A percentile compares a stretch with the other conserved stretches of the same genome.
phyloP scores from a whole-genome alignment of 1,140 invertebrate species.

The Popillia japonica region DNA sequence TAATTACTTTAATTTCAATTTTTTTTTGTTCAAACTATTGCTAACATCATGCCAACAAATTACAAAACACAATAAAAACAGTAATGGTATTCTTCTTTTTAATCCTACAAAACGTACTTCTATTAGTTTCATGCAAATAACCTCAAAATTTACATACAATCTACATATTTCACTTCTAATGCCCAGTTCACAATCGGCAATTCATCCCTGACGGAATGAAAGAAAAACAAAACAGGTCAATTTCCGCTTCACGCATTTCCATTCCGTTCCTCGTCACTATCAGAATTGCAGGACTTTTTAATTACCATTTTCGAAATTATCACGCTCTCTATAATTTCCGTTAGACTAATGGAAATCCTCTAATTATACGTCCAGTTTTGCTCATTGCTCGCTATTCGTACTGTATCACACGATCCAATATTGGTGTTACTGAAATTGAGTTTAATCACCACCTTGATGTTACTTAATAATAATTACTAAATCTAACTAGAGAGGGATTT shows the following conservation, averaged over 20 bases:
- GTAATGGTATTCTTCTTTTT: no score
- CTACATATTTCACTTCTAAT: neutral
- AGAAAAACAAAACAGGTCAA: neutral
- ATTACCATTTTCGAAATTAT: slow-evolving; percentile 26
- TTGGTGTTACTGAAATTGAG: no score
- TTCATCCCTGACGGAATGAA: no score
- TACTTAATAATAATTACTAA: neutral
- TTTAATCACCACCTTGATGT: no score
- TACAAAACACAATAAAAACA: no score
- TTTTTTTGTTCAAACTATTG: no score
- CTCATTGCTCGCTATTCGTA: neutral
- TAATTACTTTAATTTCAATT: no score
- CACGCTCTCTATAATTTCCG: neutral
- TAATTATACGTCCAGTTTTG: slow-evolving; percentile 5
- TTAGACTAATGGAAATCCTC: neutral
- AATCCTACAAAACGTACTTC: no score
- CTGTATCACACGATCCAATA: no score
- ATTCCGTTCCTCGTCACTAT: neutral
- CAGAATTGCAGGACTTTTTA: neutral
- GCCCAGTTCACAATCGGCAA: no score
- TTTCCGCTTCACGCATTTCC: neutral
- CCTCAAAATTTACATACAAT: neutral
- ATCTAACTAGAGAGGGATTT: neutral
- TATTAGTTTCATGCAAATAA: neutral
- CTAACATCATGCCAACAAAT: no score